Evolutionary conservation across 1,140 invertebrate genomes (phyloP), one percentile per base, ranked within the genome.

Genomic region (Zaprionus camerounensis): DNA sequence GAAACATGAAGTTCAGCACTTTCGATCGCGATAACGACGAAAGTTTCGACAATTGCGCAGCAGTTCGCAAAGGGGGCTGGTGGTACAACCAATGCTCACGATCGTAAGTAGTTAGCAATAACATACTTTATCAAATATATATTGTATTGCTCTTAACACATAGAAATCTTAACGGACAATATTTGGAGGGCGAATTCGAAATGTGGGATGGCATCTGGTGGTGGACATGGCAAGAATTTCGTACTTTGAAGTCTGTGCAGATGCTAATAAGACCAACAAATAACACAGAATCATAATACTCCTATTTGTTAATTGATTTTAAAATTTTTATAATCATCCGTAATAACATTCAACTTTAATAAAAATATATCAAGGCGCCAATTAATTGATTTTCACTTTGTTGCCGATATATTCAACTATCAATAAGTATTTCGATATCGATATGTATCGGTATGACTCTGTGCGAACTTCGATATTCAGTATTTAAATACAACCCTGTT

Each of bases 401-500:
- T 20, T 24, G 20, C 11, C 9, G 44, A 26, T 5, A 24, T n/a
- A 3, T 13, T 7, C 1, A 17, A n/a, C 9, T 34, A 1, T 2
- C 49, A 26, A 28, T 2, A 13, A 9, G 38, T 9, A 28, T 49
- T 58, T 58, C 70, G 55, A 58, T 58, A 65, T 17, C 41, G n/a
- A 46, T 46, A 46, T 17, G n/a, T 49, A 58, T 71, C 53, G 70
- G 49, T 46, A 65, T 62, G 22, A 2, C 17, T 28, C 12, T 24
- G 44, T 17, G 7, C 13, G 17, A 11, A 22, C n/a, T 34, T 20
- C 31, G 57, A 15, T 69, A 20, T 3, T 20, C 15, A 46, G 20
- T 36, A 24, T 55, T n/a, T 0, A 41, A 55, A 31, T 82, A 57
- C 80, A 78, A 72, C 79, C 51, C 79, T 81, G 80, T n/a, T 51